These are phyloP conservation scores for Pinna nobilis DNA, from an alignment of 1,140 invertebrate genomes.

Conservation along the genomic window DNA sequence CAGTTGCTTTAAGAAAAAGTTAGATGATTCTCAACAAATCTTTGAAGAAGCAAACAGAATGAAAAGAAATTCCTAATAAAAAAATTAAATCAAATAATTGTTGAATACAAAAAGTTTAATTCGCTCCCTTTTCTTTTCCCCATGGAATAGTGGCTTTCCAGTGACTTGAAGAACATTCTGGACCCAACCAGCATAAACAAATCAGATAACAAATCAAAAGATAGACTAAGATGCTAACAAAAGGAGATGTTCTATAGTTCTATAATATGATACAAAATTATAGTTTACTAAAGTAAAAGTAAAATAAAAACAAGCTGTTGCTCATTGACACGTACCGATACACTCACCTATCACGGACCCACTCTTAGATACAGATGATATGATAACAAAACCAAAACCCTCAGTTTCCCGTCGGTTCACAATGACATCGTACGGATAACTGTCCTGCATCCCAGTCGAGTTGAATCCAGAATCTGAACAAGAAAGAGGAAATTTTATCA, in stretches of 20 bases:
- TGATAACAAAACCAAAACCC: constrained; percentile 99
- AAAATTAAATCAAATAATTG: too few relatives aligned
- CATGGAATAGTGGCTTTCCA: too few relatives aligned
- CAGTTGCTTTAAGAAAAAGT: too few relatives aligned
- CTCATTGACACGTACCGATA: constrained; percentile 68
- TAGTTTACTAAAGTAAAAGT: constrained; percentile 16
- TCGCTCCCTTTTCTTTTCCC: too few relatives aligned
- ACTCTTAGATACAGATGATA: constrained; percentile 95
- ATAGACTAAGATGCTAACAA: neutral
- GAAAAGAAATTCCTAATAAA: too few relatives aligned
- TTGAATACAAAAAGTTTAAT: too few relatives aligned
- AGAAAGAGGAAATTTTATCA: too few relatives aligned
- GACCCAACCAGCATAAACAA: too few relatives aligned
- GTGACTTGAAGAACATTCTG: too few relatives aligned
- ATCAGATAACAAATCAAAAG: too few relatives aligned
- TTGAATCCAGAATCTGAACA: constrained; percentile 19
- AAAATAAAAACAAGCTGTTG: constrained; percentile 48
- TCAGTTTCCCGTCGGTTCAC: constrained; percentile 93
- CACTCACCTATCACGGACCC: constrained; percentile 93
- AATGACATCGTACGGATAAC: constrained; percentile 70
- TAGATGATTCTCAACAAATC: too few relatives aligned
- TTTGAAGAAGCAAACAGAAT: too few relatives aligned
- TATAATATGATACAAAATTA: neutral
- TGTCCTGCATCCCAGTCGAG: constrained; percentile 30
- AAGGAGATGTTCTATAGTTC: neutral